Conservation (phyloP, 1,140 invertebrate genomes). For the Lysiphlebus fabarum region DNA sequence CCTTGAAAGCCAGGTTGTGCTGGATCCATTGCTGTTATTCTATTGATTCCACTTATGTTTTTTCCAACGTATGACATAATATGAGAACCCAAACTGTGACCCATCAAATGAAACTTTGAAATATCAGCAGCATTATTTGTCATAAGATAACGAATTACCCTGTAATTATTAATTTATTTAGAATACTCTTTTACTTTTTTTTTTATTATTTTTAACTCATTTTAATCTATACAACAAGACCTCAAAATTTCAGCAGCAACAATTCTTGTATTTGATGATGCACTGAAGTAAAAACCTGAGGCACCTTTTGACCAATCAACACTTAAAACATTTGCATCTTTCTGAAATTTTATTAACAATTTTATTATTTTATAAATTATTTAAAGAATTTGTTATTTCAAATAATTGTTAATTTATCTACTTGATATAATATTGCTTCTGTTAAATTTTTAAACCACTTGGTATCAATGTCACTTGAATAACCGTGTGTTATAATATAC, state of each 20-base stretch:
- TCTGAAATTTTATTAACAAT: constrained; percentile 22
- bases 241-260: constrained; percentile 45
- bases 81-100: constrained; percentile 52
- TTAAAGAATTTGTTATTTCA: neutral
- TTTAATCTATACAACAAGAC: constrained; percentile 21
- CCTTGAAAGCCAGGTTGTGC: constrained; percentile 54
- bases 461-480: constrained; percentile 23
- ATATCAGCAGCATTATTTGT: constrained; percentile 24
- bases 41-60: constrained; percentile 35
- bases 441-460: constrained; percentile 33
- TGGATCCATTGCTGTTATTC: constrained; percentile 53
- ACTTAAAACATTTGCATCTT: constrained; percentile 44
- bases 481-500: constrained; percentile 35
- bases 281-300: constrained; percentile 38
- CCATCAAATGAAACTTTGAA: constrained; percentile 42
- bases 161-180: constrained; percentile 17
- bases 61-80: constrained; percentile 47
- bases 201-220: no score
- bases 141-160: constrained; percentile 34
- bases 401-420: constrained; percentile 11
- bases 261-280: constrained; percentile 46
- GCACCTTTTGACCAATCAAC: constrained; percentile 48
- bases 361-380: neutral
- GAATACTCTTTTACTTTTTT: no score
- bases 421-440: constrained; percentile 29